Percentiles rank a stretch among this genome's conserved stretches.
Conservation (phyloP, 2,797 vertebrate species). For the Cuculus canorus region DNA sequence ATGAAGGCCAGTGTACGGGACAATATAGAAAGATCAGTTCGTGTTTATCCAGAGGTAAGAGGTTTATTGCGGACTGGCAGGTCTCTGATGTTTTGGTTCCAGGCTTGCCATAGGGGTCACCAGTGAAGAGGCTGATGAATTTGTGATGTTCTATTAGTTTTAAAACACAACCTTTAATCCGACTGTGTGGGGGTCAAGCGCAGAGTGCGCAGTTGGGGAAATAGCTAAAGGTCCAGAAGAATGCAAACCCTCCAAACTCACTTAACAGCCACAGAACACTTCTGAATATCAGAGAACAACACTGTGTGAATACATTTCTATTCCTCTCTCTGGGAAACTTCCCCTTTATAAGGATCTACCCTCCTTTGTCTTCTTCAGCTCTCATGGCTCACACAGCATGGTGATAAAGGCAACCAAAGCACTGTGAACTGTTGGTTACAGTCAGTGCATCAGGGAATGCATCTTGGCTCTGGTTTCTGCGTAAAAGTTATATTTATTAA, state of each 20-base stretch:
- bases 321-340: background rate
- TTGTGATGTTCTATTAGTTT: background rate
- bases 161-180: background rate
- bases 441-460: background rate
- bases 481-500: background rate
- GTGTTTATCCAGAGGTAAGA: conserved; percentile 83
- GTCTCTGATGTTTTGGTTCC: background rate
- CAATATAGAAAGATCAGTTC: conserved; percentile 83
- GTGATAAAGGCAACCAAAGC: background rate
- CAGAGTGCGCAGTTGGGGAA: background rate
- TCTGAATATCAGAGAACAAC: background rate
- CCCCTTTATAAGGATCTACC: background rate
- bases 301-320: background rate
- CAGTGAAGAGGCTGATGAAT: background rate
- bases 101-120: background rate
- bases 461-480: background rate
- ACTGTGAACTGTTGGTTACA: background rate
- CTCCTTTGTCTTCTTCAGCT: background rate
- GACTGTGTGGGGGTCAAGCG: background rate
- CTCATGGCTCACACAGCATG: background rate
- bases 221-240: background rate
- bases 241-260: background rate
- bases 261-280: background rate
- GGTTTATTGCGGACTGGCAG: background rate
- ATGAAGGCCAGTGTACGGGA: conserved; percentile 89